Conservation (phyloP, 2,113 vertebrate species). For the Cromileptes altivelis region DNA sequence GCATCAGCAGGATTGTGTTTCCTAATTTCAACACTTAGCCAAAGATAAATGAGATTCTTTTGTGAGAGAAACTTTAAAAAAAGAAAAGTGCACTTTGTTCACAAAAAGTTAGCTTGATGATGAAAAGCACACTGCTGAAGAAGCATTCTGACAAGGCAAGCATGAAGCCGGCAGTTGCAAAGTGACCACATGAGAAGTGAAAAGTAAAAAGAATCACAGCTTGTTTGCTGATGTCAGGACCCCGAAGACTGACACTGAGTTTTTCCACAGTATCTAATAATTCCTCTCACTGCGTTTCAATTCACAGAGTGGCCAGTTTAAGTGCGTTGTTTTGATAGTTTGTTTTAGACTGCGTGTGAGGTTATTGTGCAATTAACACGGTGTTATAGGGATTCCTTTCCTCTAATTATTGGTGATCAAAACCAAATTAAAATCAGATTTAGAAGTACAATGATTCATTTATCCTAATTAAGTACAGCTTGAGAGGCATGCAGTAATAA, state of each 20-base stretch:
- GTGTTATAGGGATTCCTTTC: constrained; percentile 49
- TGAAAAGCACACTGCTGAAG: constrained; percentile 65
- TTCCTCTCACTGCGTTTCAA: constrained; percentile 24
- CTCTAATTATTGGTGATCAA: constrained; percentile 30
- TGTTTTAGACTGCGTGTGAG: not conserved
- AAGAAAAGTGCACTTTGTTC: constrained; percentile 68
- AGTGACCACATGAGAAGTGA: constrained; percentile 50
- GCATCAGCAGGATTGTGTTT: not conserved
- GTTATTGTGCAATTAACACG: constrained; percentile 17
- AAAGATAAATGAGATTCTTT: constrained; percentile 39
- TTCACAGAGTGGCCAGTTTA: not conserved
- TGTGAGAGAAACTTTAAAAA: constrained; percentile 1
- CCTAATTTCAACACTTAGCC: not conserved
- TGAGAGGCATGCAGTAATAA: constrained; percentile 9
- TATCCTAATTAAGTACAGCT: not conserved
- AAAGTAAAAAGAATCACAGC: constrained; percentile 44
- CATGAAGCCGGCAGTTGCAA: constrained; percentile 64
- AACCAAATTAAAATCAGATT: constrained; percentile 33
- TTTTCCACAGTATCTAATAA: constrained; percentile 1
- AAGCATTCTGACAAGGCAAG: constrained; percentile 59
- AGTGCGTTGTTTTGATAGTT: constrained; percentile 4
- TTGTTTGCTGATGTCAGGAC: constrained; percentile 36
- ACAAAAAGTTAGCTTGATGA: constrained; percentile 74
- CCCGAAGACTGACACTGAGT: constrained; percentile 8
- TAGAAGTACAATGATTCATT: constrained; percentile 22